A percentile compares a stretch with the other conserved stretches of the same genome.
These are phyloP conservation scores for Vanessa cardui DNA, from an alignment of 2,888 invertebrate genomes.

Conservation along the genomic window DNA sequence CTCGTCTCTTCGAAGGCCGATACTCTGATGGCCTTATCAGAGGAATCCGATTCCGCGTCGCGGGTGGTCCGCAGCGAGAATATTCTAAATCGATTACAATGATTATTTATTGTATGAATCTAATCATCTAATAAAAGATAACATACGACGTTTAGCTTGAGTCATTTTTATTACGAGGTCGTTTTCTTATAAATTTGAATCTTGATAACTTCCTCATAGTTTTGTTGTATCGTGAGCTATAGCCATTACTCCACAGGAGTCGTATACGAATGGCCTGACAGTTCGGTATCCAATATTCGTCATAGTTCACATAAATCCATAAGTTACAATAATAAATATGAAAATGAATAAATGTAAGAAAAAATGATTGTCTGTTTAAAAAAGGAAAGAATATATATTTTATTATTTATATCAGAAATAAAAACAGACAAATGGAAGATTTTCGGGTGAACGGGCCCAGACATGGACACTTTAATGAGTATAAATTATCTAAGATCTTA, in stretches of 20 bases:
- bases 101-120: slow-evolving; percentile 28
- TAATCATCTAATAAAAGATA: slow-evolving; percentile 31
- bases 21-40: slow-evolving; percentile 27
- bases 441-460: too few relatives aligned
- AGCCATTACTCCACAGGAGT: not conserved
- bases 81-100: slow-evolving; percentile 16
- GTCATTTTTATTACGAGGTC: not conserved
- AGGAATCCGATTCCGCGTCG: slow-evolving; percentile 20
- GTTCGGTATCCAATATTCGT: too few relatives aligned
- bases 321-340: too few relatives aligned
- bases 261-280: too few relatives aligned
- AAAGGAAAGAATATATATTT: too few relatives aligned
- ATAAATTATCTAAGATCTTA: too few relatives aligned
- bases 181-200: not conserved
- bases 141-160: slow-evolving; percentile 13
- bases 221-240: not conserved
- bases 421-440: too few relatives aligned
- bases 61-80: slow-evolving; percentile 29
- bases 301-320: too few relatives aligned
- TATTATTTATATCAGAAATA: too few relatives aligned
- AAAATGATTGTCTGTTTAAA: too few relatives aligned
- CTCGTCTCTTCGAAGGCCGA: slow-evolving; percentile 19
- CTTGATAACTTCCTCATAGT: not conserved
- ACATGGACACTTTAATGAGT: too few relatives aligned
- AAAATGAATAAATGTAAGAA: too few relatives aligned